Evolutionary conservation across 2,797 vertebrate genomes (phyloP).

Genomic region (Meriones psammophilus): DNA sequence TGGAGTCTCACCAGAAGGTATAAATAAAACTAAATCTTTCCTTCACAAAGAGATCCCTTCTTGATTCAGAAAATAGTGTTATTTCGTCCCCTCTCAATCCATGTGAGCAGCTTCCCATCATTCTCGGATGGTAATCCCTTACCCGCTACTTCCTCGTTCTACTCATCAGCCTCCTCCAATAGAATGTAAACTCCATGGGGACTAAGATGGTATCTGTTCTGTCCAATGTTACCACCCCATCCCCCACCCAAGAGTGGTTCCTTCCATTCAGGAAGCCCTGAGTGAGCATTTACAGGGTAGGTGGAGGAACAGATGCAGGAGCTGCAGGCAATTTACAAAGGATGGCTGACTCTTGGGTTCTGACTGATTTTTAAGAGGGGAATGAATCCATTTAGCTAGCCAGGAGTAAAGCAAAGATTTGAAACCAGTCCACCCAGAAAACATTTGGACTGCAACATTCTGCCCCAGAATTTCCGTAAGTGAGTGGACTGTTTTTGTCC

Average conservation of each 20-base stretch:
- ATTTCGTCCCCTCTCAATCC: neutral
- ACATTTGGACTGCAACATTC: constrained; percentile 26
- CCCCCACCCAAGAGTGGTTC: neutral
- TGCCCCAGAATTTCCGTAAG: constrained; percentile 17
- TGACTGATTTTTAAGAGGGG: neutral
- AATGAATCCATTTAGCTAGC: neutral
- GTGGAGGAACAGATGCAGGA: neutral
- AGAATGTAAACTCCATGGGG: constrained; percentile 23
- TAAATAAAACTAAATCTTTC: neutral
- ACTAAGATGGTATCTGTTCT: neutral
- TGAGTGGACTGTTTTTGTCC: neutral
- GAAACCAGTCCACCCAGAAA: constrained; percentile 50
- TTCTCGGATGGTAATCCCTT: neutral
- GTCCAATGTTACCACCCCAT: neutral
- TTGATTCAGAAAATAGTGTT: constrained; percentile 14
- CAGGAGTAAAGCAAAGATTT: constrained; percentile 29
- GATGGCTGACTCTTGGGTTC: neutral
- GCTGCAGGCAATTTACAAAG: neutral
- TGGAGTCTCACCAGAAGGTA: neutral
- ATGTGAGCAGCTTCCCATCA: neutral
- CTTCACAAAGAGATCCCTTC: constrained; percentile 18
- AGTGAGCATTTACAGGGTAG: neutral
- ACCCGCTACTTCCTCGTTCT: neutral
- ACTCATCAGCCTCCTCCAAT: neutral
- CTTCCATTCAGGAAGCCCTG: neutral